These are phyloP conservation scores for Microtus ochrogaster DNA, from an alignment of 2,113 vertebrate genomes.

Conservation along the genomic window DNA sequence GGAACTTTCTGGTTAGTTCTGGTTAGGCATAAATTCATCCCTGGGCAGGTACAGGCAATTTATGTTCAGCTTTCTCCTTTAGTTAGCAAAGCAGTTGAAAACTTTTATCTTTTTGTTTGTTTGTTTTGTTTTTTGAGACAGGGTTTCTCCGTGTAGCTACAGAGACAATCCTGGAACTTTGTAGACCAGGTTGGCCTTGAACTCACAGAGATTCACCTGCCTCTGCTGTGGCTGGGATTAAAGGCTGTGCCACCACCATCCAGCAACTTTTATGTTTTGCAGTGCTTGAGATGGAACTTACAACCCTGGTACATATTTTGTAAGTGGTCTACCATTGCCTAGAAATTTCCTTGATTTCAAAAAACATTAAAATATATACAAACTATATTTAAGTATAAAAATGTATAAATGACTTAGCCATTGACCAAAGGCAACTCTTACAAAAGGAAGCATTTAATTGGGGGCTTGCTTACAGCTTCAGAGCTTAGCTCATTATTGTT, in stretches of 20 bases:
- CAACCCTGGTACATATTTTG: background rate
- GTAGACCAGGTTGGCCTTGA: no score
- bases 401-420: background rate
- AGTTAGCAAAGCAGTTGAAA: background rate
- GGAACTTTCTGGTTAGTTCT: constrained; percentile 8
- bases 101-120: background rate
- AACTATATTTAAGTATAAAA: background rate
- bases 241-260: no score
- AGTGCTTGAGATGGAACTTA: background rate
- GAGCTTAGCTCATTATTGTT: background rate
- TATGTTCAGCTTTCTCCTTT: background rate
- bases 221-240: no score
- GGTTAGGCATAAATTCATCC: background rate
- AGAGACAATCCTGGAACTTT: no score
- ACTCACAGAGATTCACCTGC: no score
- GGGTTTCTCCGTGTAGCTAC: no score
- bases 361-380: constrained; percentile 25
- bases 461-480: background rate
- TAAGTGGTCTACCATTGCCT: background rate
- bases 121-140: no score
- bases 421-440: background rate
- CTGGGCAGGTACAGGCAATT: background rate
- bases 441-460: background rate
- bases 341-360: constrained; percentile 35
- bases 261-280: background rate